Percentiles rank a stretch among this genome's conserved stretches.
Conservation (phyloP, 2,113 vertebrate genomes). For the Phylloscopus whistleri region DNA sequence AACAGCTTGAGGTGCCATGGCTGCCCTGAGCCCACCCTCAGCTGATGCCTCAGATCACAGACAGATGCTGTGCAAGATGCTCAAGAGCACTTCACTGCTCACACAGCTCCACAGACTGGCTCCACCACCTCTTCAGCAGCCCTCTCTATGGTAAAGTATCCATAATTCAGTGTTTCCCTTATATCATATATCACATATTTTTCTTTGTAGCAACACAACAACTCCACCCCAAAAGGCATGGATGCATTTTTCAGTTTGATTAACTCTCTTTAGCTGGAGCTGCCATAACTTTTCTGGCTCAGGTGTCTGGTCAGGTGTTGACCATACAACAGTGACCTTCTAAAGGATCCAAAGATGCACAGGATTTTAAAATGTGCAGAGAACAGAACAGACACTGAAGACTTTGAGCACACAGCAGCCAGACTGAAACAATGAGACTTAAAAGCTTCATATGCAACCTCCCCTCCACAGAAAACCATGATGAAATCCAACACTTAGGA, state of each 20-base stretch:
- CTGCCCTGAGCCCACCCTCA: background rate
- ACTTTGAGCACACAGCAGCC: slow-evolving; percentile 16
- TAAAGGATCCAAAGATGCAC: background rate
- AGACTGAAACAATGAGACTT: background rate
- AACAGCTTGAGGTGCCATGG: fast-evolving
- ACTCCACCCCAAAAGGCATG: background rate
- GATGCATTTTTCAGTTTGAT: background rate
- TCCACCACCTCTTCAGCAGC: background rate
- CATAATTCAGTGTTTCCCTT: background rate
- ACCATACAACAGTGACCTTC: background rate
- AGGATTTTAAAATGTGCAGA: slow-evolving; percentile 5
- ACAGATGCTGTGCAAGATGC: fast-evolving
- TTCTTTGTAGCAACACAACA: background rate
- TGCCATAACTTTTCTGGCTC: background rate
- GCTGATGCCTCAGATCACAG: background rate
- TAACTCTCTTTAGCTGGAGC: background rate
- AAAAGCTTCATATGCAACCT: slow-evolving; percentile 4
- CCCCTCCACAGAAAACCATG: background rate
- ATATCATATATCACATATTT: background rate
- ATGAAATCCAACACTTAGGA: slow-evolving; percentile 21
- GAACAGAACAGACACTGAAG: background rate
- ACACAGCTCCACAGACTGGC: fast-evolving
- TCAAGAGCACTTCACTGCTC: background rate
- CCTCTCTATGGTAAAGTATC: background rate
- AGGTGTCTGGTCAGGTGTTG: background rate